Conservation (phyloP, 2,797 vertebrate species). For the Aldrovandia affinis region DNA sequence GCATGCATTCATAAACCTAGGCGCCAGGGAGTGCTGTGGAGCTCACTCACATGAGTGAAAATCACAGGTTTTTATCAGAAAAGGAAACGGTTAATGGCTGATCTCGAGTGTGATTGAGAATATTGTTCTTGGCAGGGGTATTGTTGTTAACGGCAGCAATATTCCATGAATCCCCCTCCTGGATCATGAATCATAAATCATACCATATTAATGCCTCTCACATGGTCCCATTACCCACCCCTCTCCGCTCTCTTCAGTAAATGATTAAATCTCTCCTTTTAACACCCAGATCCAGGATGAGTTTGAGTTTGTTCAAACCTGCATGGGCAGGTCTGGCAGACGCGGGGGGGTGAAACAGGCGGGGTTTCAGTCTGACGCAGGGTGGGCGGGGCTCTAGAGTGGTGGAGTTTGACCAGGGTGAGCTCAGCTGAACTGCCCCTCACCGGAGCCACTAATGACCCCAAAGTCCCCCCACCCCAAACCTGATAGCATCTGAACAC, state of each 20-base stretch:
- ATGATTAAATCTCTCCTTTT: neutral
- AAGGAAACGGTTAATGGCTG: conserved; percentile 4
- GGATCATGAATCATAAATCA: conserved; percentile 4
- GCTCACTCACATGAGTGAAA: neutral
- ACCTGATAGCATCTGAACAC: neutral
- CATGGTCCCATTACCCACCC: neutral
- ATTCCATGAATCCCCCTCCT: neutral
- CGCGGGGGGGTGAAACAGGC: neutral
- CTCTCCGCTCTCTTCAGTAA: conserved; percentile 1
- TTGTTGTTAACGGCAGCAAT: neutral
- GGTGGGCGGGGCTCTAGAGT: neutral
- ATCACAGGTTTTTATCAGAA: neutral
- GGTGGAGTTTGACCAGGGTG: neutral
- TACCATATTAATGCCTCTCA: neutral
- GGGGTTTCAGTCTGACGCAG: neutral
- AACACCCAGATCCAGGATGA: neutral
- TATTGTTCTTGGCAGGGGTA: neutral
- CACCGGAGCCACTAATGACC: neutral
- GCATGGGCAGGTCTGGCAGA: neutral
- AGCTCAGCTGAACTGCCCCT: neutral
- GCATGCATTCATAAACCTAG: neutral
- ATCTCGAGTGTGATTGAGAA: neutral
- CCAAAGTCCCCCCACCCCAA: no score
- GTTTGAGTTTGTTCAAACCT: neutral
- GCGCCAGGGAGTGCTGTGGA: neutral